Conservation (phyloP, 1,140 invertebrate species). For the fruit fly (Drosophila melanogaster) region DNA sequence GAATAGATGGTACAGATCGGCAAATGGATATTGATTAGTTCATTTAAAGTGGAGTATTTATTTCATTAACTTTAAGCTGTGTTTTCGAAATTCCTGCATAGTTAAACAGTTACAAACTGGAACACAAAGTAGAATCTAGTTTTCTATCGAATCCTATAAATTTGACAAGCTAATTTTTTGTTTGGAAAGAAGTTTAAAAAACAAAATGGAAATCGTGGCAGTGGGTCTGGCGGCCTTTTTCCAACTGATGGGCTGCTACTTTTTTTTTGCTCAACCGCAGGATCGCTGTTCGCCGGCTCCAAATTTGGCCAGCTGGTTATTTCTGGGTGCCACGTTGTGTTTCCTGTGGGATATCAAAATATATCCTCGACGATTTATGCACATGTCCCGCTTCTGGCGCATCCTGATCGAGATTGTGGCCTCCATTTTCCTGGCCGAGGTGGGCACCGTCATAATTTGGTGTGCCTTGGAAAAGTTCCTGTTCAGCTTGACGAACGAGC, state of each 20-base stretch:
- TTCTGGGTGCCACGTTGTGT: conserved; percentile 35
- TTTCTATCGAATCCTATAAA: not conserved
- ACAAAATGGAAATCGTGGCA: conserved; percentile 36
- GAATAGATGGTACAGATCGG: too few relatives aligned
- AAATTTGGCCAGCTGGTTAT: conserved; percentile 50
- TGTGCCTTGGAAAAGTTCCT: conserved; percentile 48
- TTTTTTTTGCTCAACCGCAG: conserved; percentile 50
- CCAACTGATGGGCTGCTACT: conserved; percentile 35
- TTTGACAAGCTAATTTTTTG: not conserved
- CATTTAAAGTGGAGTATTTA: too few relatives aligned
- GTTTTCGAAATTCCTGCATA: too few relatives aligned
- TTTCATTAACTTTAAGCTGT: too few relatives aligned
- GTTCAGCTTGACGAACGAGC: conserved; percentile 8
- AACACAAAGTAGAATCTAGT: not conserved
- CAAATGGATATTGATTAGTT: too few relatives aligned
- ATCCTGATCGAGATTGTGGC: conserved; percentile 39
- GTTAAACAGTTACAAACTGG: too few relatives aligned
- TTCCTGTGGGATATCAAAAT: conserved; percentile 45
- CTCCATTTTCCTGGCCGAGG: conserved; percentile 38
- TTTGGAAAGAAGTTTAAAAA: not conserved
- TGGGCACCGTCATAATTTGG: conserved; percentile 54
- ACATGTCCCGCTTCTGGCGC: conserved; percentile 41
- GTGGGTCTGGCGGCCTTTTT: conserved; percentile 31
- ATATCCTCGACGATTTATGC: conserved; percentile 48
- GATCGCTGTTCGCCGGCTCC: conserved; percentile 62